These are phyloP conservation scores for Daphoenositta chrysoptera DNA, from an alignment of 2,113 vertebrate species.

Conservation along the genomic window DNA sequence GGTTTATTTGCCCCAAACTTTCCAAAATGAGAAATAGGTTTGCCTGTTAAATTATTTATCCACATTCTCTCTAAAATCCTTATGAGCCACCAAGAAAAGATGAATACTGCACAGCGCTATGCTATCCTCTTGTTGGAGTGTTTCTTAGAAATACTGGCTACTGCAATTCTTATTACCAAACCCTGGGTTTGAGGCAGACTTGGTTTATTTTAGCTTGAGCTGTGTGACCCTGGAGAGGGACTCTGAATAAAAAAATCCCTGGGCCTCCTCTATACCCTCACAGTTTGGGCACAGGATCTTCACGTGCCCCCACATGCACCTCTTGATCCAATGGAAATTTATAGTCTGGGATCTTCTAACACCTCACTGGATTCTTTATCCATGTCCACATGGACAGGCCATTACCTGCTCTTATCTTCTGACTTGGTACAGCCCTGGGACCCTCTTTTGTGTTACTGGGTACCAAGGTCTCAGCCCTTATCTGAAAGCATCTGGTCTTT, in stretches of 20 bases:
- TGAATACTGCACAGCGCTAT: accelerated
- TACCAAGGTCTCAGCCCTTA: neutral
- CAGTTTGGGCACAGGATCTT: neutral
- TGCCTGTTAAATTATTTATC: neutral
- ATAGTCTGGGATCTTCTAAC: neutral
- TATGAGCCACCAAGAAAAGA: neutral
- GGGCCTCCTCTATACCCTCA: neutral
- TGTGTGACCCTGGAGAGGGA: neutral
- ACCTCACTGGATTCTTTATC: neutral
- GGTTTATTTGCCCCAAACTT: neutral
- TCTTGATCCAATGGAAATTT: neutral
- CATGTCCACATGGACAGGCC: neutral
- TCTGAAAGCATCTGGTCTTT: neutral
- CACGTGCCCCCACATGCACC: accelerated
- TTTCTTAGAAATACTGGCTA: neutral
- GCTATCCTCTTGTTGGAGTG: accelerated
- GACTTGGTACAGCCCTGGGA: neutral
- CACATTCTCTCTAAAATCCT: neutral
- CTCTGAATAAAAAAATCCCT: neutral
- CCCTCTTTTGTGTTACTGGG: neutral
- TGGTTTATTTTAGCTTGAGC: neutral
- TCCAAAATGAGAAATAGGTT: neutral
- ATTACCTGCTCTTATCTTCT: neutral
- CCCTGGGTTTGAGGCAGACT: neutral
- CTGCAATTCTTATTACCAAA: neutral